A percentile compares a stretch with the other conserved stretches of the same genome.
phyloP scores from a whole-genome alignment of 2,797 vertebrate species.

The Sebastes aleutianus region DNA sequence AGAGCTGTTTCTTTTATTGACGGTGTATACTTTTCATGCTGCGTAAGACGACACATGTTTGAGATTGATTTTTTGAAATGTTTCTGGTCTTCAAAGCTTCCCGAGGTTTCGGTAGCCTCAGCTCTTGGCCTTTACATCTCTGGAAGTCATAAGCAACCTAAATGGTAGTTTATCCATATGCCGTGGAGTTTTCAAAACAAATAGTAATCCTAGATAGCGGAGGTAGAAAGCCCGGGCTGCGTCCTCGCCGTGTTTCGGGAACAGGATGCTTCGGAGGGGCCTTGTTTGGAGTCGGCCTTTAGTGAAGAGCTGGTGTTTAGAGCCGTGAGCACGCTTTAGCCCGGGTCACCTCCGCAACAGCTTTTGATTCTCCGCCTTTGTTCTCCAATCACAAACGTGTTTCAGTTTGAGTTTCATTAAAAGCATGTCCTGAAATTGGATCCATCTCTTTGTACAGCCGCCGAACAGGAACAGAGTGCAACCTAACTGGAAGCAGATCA shows the following conservation, averaged over 20 bases:
- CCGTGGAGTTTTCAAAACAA: conserved; percentile 78
- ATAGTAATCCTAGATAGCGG: conserved; percentile 69
- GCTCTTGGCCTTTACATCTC: conserved; percentile 43
- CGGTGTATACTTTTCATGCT: conserved; percentile 13
- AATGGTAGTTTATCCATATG: conserved; percentile 70
- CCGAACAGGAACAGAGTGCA: conserved; percentile 69
- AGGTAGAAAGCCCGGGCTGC: conserved; percentile 32
- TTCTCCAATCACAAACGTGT: conserved; percentile 78
- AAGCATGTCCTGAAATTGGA: conserved; percentile 81
- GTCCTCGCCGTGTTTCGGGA: conserved; percentile 46
- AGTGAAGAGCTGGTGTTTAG: conserved; percentile 60
- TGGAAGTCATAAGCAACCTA: conserved; percentile 65
- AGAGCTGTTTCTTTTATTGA: neutral
- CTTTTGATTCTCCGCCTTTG: conserved; percentile 72
- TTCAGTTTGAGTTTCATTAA: conserved; percentile 83
- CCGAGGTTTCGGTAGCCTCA: conserved; percentile 61
- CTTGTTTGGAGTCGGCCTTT: conserved; percentile 70
- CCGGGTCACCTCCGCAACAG: conserved; percentile 65
- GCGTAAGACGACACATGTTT: conserved; percentile 55
- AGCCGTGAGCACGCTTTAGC: conserved; percentile 51
- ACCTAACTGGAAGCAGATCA: conserved; percentile 81
- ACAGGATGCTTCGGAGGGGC: conserved; percentile 59
- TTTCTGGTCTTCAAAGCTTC: conserved; percentile 67
- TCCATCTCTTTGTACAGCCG: conserved; percentile 68
- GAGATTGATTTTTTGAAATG: conserved; percentile 55